Conservation (phyloP, 2,797 vertebrate genomes). For the Melanotaenia parkinsoni region DNA sequence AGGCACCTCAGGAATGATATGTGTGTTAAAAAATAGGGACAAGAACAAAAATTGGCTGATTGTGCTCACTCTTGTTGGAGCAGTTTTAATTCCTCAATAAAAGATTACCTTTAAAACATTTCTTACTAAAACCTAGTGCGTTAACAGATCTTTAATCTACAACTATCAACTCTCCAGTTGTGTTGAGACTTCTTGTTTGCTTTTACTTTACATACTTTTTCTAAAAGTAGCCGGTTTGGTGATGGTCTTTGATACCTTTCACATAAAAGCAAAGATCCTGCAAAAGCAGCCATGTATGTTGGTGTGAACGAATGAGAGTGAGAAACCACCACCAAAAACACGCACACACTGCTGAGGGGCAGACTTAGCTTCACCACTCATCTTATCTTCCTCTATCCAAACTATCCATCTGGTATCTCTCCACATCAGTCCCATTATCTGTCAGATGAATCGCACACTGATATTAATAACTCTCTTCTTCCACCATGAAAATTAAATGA, state of each 20-base stretch:
- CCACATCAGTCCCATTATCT: constrained; percentile 57
- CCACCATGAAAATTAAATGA: constrained; percentile 63
- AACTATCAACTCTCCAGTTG: not conserved
- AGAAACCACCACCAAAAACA: not conserved
- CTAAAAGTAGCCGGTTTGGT: not conserved
- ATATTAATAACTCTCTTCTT: constrained; percentile 63
- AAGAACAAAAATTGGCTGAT: constrained; percentile 2
- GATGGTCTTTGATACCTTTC: not conserved
- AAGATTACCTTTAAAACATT: constrained; percentile 24
- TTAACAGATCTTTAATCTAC: not conserved
- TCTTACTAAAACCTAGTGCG: not conserved
- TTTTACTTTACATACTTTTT: not conserved
- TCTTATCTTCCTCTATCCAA: constrained; percentile 21
- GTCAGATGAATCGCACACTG: constrained; percentile 41
- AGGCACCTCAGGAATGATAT: not conserved
- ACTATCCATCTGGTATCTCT: constrained; percentile 49
- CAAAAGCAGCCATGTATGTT: too few relatives aligned
- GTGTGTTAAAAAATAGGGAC: not conserved
- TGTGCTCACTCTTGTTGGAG: constrained; percentile 3
- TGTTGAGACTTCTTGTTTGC: not conserved
- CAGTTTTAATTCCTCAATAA: constrained; percentile 6
- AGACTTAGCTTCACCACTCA: constrained; percentile 17
- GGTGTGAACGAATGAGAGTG: not conserved
- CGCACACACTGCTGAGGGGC: constrained; percentile 14
- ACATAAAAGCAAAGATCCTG: too few relatives aligned